Percentiles rank a stretch among this genome's conserved stretches.
Evolutionary conservation across 2,113 vertebrate genomes (phyloP).

Genomic region (Centropus unirufus): DNA sequence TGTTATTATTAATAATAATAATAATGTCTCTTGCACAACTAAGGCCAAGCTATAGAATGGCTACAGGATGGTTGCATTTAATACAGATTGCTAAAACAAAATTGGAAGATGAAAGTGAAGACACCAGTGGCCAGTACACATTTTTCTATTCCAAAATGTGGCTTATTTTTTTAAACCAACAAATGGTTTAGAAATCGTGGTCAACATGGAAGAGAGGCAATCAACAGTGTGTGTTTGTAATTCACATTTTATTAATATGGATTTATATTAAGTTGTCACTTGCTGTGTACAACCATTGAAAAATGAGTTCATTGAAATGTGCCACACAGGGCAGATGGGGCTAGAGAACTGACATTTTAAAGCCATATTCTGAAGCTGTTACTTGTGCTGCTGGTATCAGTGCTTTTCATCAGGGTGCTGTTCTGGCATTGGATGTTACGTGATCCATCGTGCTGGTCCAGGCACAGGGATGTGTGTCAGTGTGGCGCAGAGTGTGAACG

Average conservation of each 20-base stretch:
- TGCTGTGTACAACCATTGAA: neutral
- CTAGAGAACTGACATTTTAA: neutral
- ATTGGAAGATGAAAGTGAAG: neutral
- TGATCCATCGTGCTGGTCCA: neutral
- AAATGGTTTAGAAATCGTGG: neutral
- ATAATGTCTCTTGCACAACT: neutral
- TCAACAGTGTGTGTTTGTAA: neutral
- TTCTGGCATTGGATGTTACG: neutral
- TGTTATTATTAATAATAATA: neutral
- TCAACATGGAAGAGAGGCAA: neutral
- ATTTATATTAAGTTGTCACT: conserved; percentile 50
- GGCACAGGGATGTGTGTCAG: accelerated
- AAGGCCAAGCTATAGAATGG: neutral
- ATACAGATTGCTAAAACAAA: neutral
- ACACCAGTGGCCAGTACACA: neutral
- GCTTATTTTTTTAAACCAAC: neutral
- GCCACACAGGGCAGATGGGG: conserved; percentile 6
- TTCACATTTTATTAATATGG: conserved; percentile 16
- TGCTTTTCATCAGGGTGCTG: neutral
- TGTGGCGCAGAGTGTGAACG: neutral
- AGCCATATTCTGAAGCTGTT: neutral
- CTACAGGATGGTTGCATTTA: neutral
- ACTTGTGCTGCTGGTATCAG: neutral
- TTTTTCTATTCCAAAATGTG: neutral
- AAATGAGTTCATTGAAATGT: conserved; percentile 33